Percentiles rank a stretch among this genome's conserved stretches.
Evolutionary conservation across 2,797 vertebrate species (phyloP).

Genomic region (Vespertilio murinus): DNA sequence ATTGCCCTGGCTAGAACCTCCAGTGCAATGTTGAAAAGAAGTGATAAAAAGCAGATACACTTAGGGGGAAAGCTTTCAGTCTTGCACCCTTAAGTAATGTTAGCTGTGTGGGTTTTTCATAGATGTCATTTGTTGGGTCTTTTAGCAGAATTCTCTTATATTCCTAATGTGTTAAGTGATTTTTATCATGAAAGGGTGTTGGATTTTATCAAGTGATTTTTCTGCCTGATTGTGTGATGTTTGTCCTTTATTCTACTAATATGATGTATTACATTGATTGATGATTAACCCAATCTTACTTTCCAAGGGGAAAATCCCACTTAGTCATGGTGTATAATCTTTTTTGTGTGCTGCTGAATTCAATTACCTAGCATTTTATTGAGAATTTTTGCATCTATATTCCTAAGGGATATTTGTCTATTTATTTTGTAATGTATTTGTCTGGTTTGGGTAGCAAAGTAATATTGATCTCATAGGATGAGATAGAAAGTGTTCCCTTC

Average conservation of each 20-base stretch:
- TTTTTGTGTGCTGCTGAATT: background rate
- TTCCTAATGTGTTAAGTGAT: background rate
- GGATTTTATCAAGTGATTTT: background rate
- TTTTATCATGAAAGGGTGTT: background rate
- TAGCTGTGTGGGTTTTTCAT: background rate
- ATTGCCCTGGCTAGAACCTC: background rate
- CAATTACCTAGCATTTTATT: background rate
- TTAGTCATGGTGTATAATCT: background rate
- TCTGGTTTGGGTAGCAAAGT: background rate
- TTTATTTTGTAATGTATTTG: background rate
- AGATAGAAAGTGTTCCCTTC: background rate
- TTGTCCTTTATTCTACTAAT: background rate
- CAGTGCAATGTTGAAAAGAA: background rate
- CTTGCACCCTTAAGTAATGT: background rate
- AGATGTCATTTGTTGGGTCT: background rate
- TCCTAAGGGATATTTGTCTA: background rate
- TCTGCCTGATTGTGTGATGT: background rate
- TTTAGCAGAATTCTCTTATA: background rate
- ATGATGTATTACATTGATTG: background rate
- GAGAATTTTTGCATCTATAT: background rate
- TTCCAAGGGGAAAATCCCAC: background rate
- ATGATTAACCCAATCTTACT: background rate
- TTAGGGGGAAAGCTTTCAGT: background rate
- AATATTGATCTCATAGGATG: background rate
- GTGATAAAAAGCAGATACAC: background rate